Percentiles rank a stretch among this genome's conserved stretches.
These are phyloP conservation scores for Disparrhopalites patrizii DNA, from an alignment of 2,888 invertebrate genomes.

Conservation along the genomic window DNA sequence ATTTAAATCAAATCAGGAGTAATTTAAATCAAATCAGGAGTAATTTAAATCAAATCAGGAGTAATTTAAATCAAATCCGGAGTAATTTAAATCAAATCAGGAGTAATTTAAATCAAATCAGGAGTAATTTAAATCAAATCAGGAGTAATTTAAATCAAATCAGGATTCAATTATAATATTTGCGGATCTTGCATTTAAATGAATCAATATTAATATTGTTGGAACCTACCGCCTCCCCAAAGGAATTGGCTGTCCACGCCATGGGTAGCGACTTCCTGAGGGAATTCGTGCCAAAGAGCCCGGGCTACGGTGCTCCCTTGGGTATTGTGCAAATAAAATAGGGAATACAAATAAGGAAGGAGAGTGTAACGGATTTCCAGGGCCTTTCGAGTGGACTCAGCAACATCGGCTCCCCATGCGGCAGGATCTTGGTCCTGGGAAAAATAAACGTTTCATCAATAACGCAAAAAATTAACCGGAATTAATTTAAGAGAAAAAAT, in stretches of 20 bases:
- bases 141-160: too few relatives aligned
- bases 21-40: too few relatives aligned
- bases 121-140: too few relatives aligned
- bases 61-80: too few relatives aligned
- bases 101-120: too few relatives aligned
- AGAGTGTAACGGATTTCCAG: conserved; percentile 66
- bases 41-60: too few relatives aligned
- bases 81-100: too few relatives aligned
- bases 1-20: too few relatives aligned
- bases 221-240: conserved; percentile 62
- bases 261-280: conserved; percentile 61
- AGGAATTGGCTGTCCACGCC: conserved; percentile 71
- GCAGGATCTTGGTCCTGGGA: conserved; percentile 73
- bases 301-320: conserved; percentile 70
- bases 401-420: conserved; percentile 64
- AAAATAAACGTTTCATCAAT: not conserved
- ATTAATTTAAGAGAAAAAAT: not conserved
- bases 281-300: conserved; percentile 61
- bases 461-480: not conserved
- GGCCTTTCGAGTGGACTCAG: conserved; percentile 62
- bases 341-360: conserved; percentile 70
- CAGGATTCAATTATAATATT: not conserved
- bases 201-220: not conserved
- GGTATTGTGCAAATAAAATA: conserved; percentile 59
- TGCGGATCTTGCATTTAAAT: conserved; percentile 1